Conservation (phyloP, 2,888 invertebrate species). For the Xanthia icteritia region DNA sequence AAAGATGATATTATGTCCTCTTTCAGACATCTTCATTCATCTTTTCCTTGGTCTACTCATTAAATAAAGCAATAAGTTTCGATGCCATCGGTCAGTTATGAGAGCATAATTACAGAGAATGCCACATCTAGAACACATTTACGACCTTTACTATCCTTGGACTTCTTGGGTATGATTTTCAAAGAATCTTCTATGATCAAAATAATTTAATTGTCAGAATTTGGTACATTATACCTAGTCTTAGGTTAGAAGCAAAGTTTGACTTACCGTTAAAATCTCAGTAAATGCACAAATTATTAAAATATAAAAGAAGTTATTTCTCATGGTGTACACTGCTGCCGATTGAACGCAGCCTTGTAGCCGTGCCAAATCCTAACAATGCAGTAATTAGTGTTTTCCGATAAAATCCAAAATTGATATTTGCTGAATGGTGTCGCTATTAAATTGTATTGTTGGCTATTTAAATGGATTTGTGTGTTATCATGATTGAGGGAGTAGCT, state of each 20-base stretch:
- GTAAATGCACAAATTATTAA: constrained; percentile 49
- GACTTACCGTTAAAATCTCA: constrained; percentile 53
- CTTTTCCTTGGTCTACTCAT: neutral
- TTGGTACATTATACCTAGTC: neutral
- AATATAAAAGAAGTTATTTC: constrained; percentile 48
- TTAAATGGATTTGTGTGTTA: constrained; percentile 49
- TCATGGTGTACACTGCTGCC: constrained; percentile 47
- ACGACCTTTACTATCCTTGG: neutral
- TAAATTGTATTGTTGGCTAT: constrained; percentile 57
- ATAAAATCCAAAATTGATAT: constrained; percentile 60
- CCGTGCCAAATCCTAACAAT: constrained; percentile 58
- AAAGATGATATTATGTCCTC: neutral
- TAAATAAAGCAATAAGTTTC: neutral
- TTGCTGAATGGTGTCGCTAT: constrained; percentile 42
- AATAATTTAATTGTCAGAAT: neutral
- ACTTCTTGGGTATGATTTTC: neutral
- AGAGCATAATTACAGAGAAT: neutral
- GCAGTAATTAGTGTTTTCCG: constrained; percentile 57
- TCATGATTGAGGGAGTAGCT: constrained; percentile 17
- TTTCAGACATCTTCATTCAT: neutral
- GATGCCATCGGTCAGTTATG: neutral
- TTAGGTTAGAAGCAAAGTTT: neutral
- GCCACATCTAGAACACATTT: neutral
- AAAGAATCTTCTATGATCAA: neutral
- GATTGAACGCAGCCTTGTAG: constrained; percentile 15